Evolutionary conservation across 2,113 vertebrate species (phyloP), one percentile per base, ranked within the genome.

Genomic region (Ciconia boyciana): DNA sequence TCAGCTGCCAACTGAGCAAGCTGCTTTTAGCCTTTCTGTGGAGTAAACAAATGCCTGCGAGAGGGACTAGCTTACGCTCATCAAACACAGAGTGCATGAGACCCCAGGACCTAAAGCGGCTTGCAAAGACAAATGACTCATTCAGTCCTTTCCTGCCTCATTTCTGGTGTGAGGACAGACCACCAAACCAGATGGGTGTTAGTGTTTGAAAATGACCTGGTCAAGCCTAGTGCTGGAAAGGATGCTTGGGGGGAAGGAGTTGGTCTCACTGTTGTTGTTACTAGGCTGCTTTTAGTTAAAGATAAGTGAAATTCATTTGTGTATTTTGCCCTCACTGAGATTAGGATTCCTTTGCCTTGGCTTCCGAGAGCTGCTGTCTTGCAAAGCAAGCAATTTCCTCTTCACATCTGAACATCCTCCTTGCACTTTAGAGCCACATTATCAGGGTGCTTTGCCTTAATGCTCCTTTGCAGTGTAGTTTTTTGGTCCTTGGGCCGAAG

Each of bases 351-450:
- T 95, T 79, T 57, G 76, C 83, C 31, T 87, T 46, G 77, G 49
- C 83, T 81, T 77, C 77, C 3, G 11, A 85, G 52, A 65, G 87
- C 87, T 54, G 74, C 81, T 58, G 44, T 49, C 58, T 32, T 52
- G 55, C 76, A 91, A 57, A 72, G 81, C 44, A 31, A 72, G 87
- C 31, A 2, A 65, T 91, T 97, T 94, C 96, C 93, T 93, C 78
- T 87, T 79, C 51, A 17, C 20, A 29, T 94, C 89, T 76, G 87
- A 89, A 95, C 93, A 94, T 79, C 94, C 86, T 91, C 77, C 51
- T 31, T 62, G 32, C 31, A 1, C 70, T 79, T 85, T 83, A 57
- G 87, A 87, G 75, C 84, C 21, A 19, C 3, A 0, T 82, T 72
- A 12, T 13, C 2, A 0, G 55, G 48, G 65, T 4, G 7, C 57